A percentile compares a stretch with the other conserved stretches of the same genome.
These are phyloP conservation scores for Antitype chi DNA, from an alignment of 2,888 invertebrate genomes.

Conservation along the genomic window DNA sequence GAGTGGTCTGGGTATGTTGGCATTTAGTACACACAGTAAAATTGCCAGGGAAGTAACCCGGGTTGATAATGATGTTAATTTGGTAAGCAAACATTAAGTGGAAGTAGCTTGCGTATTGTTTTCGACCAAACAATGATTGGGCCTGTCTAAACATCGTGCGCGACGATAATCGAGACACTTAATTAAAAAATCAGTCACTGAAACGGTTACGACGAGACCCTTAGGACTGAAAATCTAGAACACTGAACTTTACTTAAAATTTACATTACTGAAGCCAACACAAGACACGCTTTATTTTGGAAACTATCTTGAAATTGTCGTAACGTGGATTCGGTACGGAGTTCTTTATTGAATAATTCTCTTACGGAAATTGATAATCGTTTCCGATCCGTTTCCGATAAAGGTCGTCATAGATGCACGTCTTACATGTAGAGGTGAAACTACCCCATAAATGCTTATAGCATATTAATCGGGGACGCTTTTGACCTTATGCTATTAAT, in stretches of 20 bases:
- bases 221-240: not conserved
- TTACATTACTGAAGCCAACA: not conserved
- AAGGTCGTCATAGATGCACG: conserved; percentile 26
- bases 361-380: conserved; percentile 34
- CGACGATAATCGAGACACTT: too few relatives aligned
- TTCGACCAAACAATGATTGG: too few relatives aligned
- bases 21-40: not conserved
- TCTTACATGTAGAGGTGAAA: not conserved
- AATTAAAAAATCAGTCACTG: not conserved
- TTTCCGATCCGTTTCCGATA: conserved; percentile 12
- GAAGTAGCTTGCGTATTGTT: too few relatives aligned
- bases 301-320: not conserved
- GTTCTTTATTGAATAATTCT: conserved; percentile 11
- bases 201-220: not conserved
- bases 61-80: too few relatives aligned
- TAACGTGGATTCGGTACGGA: conserved; percentile 9
- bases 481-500: not conserved
- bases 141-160: too few relatives aligned
- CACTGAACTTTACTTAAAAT: not conserved
- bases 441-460: conserved; percentile 31
- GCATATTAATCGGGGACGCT: conserved; percentile 22
- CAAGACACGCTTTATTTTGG: conserved; percentile 3
- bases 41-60: not conserved
- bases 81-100: too few relatives aligned
- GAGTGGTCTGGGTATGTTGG: not conserved